These are phyloP conservation scores for Nasua narica DNA, from an alignment of 2,797 vertebrate species.

Conservation along the genomic window DNA sequence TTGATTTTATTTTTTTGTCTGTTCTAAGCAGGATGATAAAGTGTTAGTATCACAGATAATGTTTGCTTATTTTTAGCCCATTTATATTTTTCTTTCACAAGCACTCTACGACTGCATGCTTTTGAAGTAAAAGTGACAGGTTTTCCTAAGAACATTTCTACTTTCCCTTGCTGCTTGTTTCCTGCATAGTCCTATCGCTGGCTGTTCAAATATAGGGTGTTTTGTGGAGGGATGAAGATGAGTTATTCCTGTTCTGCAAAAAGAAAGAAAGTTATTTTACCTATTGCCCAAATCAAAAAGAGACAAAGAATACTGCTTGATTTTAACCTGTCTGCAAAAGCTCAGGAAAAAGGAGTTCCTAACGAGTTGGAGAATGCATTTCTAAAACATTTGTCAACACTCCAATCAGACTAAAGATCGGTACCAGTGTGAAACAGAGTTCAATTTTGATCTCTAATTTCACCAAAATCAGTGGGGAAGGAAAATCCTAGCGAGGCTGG, in stretches of 20 bases:
- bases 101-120: neutral
- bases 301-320: neutral
- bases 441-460: neutral
- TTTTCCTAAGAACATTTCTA: neutral
- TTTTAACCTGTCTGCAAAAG: slow-evolving; percentile 32
- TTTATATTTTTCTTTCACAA: neutral
- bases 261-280: slow-evolving; percentile 44
- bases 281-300: slow-evolving; percentile 34
- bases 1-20: neutral
- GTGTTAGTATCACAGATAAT: neutral
- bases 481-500: neutral
- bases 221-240: neutral
- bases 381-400: neutral
- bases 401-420: neutral
- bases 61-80: neutral
- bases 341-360: neutral
- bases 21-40: neutral
- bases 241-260: slow-evolving; percentile 14
- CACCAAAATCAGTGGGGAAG: neutral
- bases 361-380: neutral
- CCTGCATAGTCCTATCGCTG: neutral
- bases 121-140: neutral
- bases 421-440: neutral
- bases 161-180: neutral
- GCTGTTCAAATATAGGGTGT: neutral